Percentiles rank a stretch among this genome's conserved stretches.
phyloP scores from a whole-genome alignment of 2,888 invertebrate species.

The Dicycla oo region DNA sequence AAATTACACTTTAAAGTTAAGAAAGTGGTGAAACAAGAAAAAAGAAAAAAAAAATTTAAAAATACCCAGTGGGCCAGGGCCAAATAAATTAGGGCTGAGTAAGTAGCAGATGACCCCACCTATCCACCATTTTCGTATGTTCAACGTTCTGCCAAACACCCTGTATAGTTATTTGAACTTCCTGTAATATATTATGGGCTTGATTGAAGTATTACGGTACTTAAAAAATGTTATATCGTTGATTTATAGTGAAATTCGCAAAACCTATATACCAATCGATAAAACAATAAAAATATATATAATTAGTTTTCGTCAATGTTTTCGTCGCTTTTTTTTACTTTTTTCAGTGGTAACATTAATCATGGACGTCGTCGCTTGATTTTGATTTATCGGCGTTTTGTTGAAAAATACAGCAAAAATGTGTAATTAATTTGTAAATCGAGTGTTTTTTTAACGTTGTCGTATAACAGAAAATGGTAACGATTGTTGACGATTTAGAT shows the following conservation, averaged over 20 bases:
- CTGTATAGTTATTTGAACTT: background rate
- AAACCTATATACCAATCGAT: background rate
- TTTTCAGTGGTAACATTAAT: slow-evolving; percentile 73
- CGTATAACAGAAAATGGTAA: slow-evolving; percentile 87
- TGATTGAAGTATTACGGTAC: too few species aligned
- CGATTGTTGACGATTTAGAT: slow-evolving; percentile 89
- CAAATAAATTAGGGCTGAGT: too few species aligned
- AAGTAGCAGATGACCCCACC: too few species aligned
- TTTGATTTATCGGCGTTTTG: slow-evolving; percentile 81
- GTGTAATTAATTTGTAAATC: slow-evolving; percentile 77
- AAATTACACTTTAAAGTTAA: too few species aligned
- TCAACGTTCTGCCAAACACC: too few species aligned
- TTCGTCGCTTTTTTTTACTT: background rate
- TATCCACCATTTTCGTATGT: too few species aligned
- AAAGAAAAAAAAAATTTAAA: too few species aligned
- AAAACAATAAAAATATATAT: background rate
- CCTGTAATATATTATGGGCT: background rate
- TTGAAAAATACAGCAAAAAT: slow-evolving; percentile 78
- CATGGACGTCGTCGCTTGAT: slow-evolving; percentile 84
- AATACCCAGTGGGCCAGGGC: too few species aligned
- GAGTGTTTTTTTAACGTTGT: slow-evolving; percentile 66
- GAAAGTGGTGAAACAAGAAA: too few species aligned
- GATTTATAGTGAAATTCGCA: background rate
- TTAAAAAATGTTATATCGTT: background rate
- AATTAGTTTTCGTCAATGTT: background rate